Percentiles rank a stretch among this genome's conserved stretches.
These are phyloP conservation scores for Cynodonichthys magdalenae DNA, from an alignment of 2,797 vertebrate genomes.

Conservation along the genomic window DNA sequence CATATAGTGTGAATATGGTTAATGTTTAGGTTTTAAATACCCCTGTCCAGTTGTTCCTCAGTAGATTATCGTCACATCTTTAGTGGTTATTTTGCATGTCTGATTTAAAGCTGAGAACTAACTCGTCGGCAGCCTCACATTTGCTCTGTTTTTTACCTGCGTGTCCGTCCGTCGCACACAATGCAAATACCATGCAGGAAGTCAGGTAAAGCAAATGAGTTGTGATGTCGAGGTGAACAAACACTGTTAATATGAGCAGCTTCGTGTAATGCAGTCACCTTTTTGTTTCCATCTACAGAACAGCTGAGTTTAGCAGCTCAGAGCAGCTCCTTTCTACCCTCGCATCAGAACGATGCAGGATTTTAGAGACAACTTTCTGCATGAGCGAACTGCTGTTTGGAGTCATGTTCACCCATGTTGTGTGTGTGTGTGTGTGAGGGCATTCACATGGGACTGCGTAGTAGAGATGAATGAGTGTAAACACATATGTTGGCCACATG, in stretches of 20 bases:
- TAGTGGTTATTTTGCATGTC: conserved; percentile 28
- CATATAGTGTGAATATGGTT: not conserved
- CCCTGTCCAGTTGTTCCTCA: no score
- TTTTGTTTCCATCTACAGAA: conserved; percentile 50
- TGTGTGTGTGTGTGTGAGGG: conserved; percentile 28
- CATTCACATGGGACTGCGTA: conserved; percentile 36
- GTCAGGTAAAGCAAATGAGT: conserved; percentile 26
- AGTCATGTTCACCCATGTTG: conserved; percentile 58
- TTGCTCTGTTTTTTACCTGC: conserved; percentile 21
- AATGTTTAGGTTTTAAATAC: no score
- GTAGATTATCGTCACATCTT: conserved; percentile 2
- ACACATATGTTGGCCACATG: conserved; percentile 47
- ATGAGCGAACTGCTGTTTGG: conserved; percentile 35
- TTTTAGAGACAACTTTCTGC: conserved; percentile 44
- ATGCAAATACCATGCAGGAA: conserved; percentile 23
- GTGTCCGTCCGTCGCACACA: conserved; percentile 49
- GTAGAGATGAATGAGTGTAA: conserved; percentile 39
- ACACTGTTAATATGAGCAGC: conserved; percentile 54
- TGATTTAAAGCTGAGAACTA: conserved; percentile 41
- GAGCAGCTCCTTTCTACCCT: conserved; percentile 27
- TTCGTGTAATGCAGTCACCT: conserved; percentile 38
- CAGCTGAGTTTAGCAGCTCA: conserved; percentile 39
- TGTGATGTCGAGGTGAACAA: conserved; percentile 68
- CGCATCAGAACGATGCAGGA: conserved; percentile 12
- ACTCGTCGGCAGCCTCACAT: conserved; percentile 42